These are phyloP conservation scores for Drosophila oshimai DNA, from an alignment of 1,140 invertebrate genomes.

Conservation along the genomic window DNA sequence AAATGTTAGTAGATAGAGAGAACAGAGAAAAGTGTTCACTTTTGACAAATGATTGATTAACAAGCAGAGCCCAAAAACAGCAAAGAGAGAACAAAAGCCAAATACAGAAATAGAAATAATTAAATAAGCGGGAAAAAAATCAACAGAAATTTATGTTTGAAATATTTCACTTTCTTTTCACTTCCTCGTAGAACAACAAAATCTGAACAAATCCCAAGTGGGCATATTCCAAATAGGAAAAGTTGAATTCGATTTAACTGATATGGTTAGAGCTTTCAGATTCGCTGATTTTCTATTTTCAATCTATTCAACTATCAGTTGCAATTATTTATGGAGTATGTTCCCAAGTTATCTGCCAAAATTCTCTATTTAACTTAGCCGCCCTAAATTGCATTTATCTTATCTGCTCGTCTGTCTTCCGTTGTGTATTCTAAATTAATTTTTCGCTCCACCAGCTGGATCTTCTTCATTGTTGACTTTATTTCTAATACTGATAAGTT, in stretches of 20 bases:
- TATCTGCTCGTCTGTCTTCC: slow-evolving; percentile 46
- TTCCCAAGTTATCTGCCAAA: slow-evolving; percentile 17
- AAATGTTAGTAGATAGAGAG: slow-evolving; percentile 5
- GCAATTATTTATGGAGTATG: not conserved
- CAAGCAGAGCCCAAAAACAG: slow-evolving; percentile 23
- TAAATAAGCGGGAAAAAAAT: not conserved
- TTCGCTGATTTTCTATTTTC: not conserved
- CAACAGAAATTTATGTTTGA: slow-evolving; percentile 5
- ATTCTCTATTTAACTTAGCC: not conserved
- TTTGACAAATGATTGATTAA: slow-evolving; percentile 70
- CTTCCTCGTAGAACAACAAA: slow-evolving; percentile 6
- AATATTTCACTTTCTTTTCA: slow-evolving; percentile 21
- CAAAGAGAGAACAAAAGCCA: not conserved
- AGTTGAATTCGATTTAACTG: not conserved
- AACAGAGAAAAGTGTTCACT: slow-evolving; percentile 2
- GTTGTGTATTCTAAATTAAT: slow-evolving; percentile 63
- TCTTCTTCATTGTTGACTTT: not conserved
- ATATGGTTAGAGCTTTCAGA: not conserved
- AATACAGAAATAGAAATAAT: slow-evolving; percentile 29
- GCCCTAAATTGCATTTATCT: slow-evolving; percentile 18
- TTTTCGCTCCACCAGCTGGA: not conserved
- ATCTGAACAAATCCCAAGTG: not conserved
- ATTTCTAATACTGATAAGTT: slow-evolving; percentile 24
- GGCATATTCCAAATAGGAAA: slow-evolving; percentile 11
- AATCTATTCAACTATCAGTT: not conserved